Evolutionary conservation across 2,113 vertebrate genomes (phyloP), one percentile per base, ranked within the genome.

Genomic region (Oceanodroma tethys): DNA sequence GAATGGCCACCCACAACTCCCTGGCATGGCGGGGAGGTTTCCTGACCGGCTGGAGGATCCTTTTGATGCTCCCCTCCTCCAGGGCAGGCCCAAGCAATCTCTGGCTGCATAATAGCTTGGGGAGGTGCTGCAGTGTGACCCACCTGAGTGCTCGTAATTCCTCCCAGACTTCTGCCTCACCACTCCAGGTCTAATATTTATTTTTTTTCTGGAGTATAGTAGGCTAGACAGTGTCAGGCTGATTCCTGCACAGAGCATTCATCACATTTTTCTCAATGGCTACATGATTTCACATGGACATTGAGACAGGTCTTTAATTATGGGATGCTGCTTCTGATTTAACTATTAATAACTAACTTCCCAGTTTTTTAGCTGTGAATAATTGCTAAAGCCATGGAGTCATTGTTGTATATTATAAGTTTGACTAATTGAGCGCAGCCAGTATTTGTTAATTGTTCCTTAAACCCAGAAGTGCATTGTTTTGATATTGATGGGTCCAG

Each of bases 401-500:
- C 38, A 25, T 23, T 55, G 23, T 78, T 78, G 27, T 78, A 5
- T 93, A 67, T 63, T 72, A 34, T 32, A 74, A 71, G 34, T 93
- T 70, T 83, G 86, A 94, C 65, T 94, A 94, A 96, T 93, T 70
- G 60, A 93, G 63, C 1, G 6, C 52, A 87, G 66, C 75, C 71
- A 74, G 72, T 66, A 55, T 93, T 91, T 82, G 78, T 94, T 96
- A 95, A 95, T 85, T 66, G 56, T 67, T 95, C 48, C 79, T 93
- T 78, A 92, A 96, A 94, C 62, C 20, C 80, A 80, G 73, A 84
- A 85, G 66, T 66, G 68, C 80, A 87, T 96, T 97, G 84, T 96
- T 95, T 96, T 93, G 62, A 65, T 95, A 93, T 45, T 93, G 96
- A 96, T 86, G 80, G 50, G 86, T 65, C 81, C 76, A 94, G 73